Base-by-base conservation (phyloP, 2,797 vertebrate genomes). In the Vespertilio murinus region DNA sequence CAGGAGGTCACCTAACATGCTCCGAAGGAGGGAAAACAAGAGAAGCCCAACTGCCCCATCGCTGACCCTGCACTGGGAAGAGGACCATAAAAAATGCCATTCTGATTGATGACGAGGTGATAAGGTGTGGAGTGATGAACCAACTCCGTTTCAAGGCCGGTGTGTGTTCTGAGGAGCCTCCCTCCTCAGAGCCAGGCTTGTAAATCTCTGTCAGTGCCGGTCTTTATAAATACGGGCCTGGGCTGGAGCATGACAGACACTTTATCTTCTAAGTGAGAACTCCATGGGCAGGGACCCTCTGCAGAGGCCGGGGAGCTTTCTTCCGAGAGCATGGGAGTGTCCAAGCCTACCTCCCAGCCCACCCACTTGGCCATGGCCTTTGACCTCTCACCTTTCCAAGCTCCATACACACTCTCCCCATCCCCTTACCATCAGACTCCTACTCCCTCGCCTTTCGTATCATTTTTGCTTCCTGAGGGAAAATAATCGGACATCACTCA, bases 31-130 rank as follows among this genome's bases (percentile, higher is more conserved):
- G n/a, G 75, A 91, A 94, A 92, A 38, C 91, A 93, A 90, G 87
- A 74, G 87, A 38, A 77, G 77, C 64, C 61, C 38, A 74, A 7
- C 88, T 79, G 87, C 79, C 95, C 89, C 67, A 75, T 38, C 23
- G 30, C 86, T 96, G 95, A 84, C 92, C 86, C 65, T 85, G 40
- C 81, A 22, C 84, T 71, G 84, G 88, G 84, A 94, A 93, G 95
- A 94, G 35, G 91, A 91, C 89, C 91, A 54, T 94, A 95, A 95
- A 96, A 90, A 80, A n/a, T 8, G 54, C 85, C 91, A 54, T 67
- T 84, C 87, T 96, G 96, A 87, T 86, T 56, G 93, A 95, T 94
- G 89, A 28, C 88, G 84, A 88, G 88, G 88, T 42, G 91, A 77
- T 84, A 87, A 81, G 92, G 87, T 88, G 90, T 75, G 52, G 83